Base-by-base conservation (phyloP, 2,797 vertebrate genomes). In the Lithobates sylvaticus region DNA sequence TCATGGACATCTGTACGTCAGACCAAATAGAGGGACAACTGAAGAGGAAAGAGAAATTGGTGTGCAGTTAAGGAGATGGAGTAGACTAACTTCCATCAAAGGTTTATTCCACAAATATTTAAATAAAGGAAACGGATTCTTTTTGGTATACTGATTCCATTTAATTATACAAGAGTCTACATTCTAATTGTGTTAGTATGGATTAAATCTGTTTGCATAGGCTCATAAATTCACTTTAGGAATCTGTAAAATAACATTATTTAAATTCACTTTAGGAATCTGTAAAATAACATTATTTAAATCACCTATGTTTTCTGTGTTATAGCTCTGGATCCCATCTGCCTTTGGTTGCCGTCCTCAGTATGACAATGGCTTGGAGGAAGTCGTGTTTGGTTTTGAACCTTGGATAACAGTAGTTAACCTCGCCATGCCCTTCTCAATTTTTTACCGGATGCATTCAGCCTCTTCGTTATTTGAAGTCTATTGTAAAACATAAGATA, bases 361-460 rank as follows among this genome's bases (percentile, higher is more conserved):
- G 85, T 99, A 98, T 2, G 97, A 98, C 92, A 99, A 97, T 7
- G 96, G 96, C 10, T 79, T 99, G 72, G 98, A 99, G 92, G 96
- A 98, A 92, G 95, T 95, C 13, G 96, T 95, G 8, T 99, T 97
- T 87, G 98, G 98, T 90, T 98, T 97, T 92, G 93, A 95, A 91
- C 96, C 96, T 78, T 99, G 98, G 98, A 97, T 96, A 90, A 96
- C 96, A 65, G 95, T 99, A 90, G 97, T 99, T 90, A 99, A 99
- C 92, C 96, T 99, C 73, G 97, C 97, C 0, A 96, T 99, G 91
- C 98, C 98, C 58, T 95, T 99, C 89, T 98, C 96, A 89, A 97
- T 99, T 91, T 99, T 99, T 94, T 99, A 99, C 90, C 96, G 98
- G 69, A 99, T 99, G 96, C 98, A 99, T 79, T 97, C 97, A 39